These are phyloP conservation scores for Zaprionus lineosus DNA, from an alignment of 2,888 invertebrate genomes.

Conservation along the genomic window DNA sequence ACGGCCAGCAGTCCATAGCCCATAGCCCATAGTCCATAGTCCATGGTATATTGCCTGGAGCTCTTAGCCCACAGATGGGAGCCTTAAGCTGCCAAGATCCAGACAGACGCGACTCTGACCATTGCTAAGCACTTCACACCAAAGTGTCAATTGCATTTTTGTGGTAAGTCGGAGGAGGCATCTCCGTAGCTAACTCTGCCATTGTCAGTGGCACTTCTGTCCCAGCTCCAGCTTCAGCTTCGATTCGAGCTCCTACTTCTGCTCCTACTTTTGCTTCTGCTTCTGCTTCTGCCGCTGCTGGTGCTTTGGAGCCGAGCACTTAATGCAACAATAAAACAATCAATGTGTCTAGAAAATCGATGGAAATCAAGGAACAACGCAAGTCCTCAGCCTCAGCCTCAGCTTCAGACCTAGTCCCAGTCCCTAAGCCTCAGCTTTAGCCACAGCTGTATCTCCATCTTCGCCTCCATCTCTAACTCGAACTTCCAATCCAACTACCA, in stretches of 20 bases:
- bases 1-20: not conserved
- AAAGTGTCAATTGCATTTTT: constrained; percentile 75
- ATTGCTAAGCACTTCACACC: constrained; percentile 72
- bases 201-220: too few relatives aligned
- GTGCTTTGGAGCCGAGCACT: constrained; percentile 49
- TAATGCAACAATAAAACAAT: constrained; percentile 78
- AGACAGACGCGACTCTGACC: constrained; percentile 46
- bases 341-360: constrained; percentile 78
- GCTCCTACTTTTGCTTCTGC: not conserved
- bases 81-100: constrained; percentile 39
- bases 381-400: constrained; percentile 12
- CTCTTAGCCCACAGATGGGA: constrained; percentile 13
- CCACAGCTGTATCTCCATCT: constrained; percentile 17
- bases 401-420: too few relatives aligned
- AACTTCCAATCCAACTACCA: constrained; percentile 22
- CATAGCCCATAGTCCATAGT: not conserved
- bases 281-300: constrained; percentile 1
- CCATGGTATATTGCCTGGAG: too few relatives aligned
- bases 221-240: too few relatives aligned
- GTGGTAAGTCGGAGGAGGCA: constrained; percentile 65
- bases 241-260: constrained; percentile 13
- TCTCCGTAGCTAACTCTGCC: too few relatives aligned
- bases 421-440: constrained; percentile 17
- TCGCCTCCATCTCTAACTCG: constrained; percentile 6
- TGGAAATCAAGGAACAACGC: constrained; percentile 70